A percentile compares a stretch with the other conserved stretches of the same genome.
Conservation (phyloP, 2,113 vertebrate genomes). For the Carlito syrichta region DNA sequence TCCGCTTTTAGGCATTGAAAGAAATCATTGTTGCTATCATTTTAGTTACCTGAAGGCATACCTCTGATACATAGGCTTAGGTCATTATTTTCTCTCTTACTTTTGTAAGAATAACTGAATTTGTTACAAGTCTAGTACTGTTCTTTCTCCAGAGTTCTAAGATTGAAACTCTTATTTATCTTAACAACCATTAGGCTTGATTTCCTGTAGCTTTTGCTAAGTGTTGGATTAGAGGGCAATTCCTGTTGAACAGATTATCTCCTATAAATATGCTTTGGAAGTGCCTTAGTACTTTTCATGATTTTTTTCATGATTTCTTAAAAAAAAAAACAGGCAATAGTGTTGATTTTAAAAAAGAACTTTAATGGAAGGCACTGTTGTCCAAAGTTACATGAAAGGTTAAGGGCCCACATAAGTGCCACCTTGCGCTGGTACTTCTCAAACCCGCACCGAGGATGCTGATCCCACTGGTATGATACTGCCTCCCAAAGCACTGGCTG, state of each 20-base stretch:
- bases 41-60: background rate
- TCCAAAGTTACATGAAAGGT: background rate
- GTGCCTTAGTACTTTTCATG: background rate
- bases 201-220: background rate
- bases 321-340: constrained; percentile 2
- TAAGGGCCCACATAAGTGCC: background rate
- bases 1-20: background rate
- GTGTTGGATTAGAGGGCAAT: background rate
- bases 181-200: background rate
- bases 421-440: background rate
- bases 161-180: background rate
- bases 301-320: background rate
- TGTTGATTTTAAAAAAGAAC: constrained; percentile 24
- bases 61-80: background rate
- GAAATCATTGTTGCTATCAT: no score
- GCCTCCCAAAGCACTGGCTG: background rate
- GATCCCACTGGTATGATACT: background rate
- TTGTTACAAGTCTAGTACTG: background rate
- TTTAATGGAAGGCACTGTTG: constrained; percentile 73
- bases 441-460: background rate
- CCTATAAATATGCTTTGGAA: background rate
- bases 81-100: background rate
- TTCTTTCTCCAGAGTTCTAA: background rate
- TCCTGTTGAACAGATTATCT: background rate
- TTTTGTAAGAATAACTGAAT: background rate